Conservation (phyloP, 2,888 invertebrate species). For the Chelonus formosanus region DNA sequence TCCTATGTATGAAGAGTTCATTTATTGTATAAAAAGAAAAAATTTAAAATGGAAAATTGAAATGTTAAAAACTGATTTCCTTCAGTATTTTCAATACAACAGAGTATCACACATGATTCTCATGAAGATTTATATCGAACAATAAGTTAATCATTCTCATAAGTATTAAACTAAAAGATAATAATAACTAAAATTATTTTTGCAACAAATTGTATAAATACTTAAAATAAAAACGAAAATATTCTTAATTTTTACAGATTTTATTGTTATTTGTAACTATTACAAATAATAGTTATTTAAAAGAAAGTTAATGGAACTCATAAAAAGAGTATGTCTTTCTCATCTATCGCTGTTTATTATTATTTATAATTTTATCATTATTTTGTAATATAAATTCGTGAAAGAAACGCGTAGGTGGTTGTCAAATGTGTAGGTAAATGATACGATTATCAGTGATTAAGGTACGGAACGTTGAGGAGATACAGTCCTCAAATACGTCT, state of each 20-base stretch:
- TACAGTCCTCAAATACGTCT: constrained; percentile 3
- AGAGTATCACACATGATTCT: constrained; percentile 80
- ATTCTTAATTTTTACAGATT: constrained; percentile 21
- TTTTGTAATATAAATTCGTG: too few species aligned
- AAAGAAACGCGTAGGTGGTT: constrained; percentile 39
- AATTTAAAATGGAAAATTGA: constrained; percentile 70
- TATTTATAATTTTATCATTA: constrained; percentile 45
- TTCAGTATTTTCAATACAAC: constrained; percentile 84
- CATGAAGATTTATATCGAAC: constrained; percentile 69
- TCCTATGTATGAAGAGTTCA: constrained; percentile 87
- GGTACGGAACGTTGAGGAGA: constrained; percentile 44
- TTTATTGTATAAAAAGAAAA: constrained; percentile 68
- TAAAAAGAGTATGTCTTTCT: too few species aligned
- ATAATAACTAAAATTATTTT: not conserved
- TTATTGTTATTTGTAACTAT: constrained; percentile 30
- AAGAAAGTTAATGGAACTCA: too few species aligned
- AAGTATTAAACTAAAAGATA: constrained; percentile 5
- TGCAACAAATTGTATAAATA: too few species aligned
- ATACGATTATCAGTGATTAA: constrained; percentile 47
- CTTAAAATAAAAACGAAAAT: not conserved
- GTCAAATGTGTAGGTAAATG: constrained; percentile 46
- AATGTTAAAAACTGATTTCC: constrained; percentile 76
- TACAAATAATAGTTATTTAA: too few species aligned
- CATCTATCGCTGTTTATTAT: not conserved
- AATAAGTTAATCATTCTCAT: not conserved